Evolutionary conservation across 2,888 invertebrate species (phyloP), one percentile per base, ranked within the genome.

Genomic region (Drosophila meridionalis): DNA sequence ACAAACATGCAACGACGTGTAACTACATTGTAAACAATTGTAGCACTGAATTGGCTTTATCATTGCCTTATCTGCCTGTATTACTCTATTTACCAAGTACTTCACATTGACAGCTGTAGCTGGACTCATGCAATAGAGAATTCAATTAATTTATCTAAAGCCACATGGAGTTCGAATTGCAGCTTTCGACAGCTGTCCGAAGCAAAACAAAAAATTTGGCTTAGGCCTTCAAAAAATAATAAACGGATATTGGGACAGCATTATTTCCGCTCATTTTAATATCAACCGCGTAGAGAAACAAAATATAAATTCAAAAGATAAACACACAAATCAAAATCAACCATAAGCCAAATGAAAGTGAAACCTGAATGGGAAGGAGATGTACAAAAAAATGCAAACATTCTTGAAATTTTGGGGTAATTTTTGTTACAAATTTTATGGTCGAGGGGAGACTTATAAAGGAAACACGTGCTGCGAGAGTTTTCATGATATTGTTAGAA

Each of bases 61-160:
- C 48, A 48, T 20, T 45, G 61, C 69, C 48, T 85, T 86, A 87
- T 67, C 78, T 67, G 71, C 42, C 47, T 57, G 66, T 45, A 61
- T 30, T 45, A 53, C 58, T 69, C 62, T 87, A 87, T 87, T 87
- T 85, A 77, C 75, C 73, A 57, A 87, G 80, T 80, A 75, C 87
- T 89, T 83, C 74, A 85, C 76, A 73, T 43, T 67, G 73, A 89
- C 87, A 87, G 87, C 89, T 89, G 87, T 87, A 85, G 58, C 38
- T 62, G 64, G 48, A 50, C 57, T 8, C 47, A 56, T 52, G 71
- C 30, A 38, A 48, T 55, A 50, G 28, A 30, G 48, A 58, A 71
- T 57, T 66, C 71, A 72, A 76, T 75, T 61, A 72, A 72, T 76
- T 59, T 63, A 73, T 64, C 52, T 32, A 38, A 12, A 26, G 66